A percentile compares a stretch with the other conserved stretches of the same genome.
These are phyloP conservation scores for Darevskia nairensis DNA, from an alignment of 2,797 vertebrate species.

Conservation along the genomic window DNA sequence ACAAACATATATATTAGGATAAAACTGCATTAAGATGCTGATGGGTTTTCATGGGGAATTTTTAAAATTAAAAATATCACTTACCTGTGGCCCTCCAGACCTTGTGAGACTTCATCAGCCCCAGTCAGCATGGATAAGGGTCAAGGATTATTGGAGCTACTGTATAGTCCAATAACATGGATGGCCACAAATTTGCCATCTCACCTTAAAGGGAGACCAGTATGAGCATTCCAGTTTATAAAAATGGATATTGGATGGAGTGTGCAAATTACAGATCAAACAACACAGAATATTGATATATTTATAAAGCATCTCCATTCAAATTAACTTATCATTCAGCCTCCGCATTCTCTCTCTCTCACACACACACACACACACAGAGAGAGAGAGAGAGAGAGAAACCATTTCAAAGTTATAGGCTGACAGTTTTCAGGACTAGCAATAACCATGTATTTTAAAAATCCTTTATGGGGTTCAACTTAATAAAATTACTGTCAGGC, in stretches of 20 bases:
- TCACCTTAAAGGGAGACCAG: too few species aligned
- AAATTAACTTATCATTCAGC: not conserved
- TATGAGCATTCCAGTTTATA: too few species aligned
- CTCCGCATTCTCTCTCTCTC: not conserved
- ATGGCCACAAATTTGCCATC: too few species aligned
- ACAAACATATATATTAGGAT: too few species aligned
- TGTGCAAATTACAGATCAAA: not conserved
- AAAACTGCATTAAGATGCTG: too few species aligned
- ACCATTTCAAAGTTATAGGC: not conserved
- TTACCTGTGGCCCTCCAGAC: not conserved
- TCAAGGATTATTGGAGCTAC: too few species aligned
- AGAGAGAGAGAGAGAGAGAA: not conserved
- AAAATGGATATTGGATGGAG: too few species aligned
- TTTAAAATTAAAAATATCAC: too few species aligned
- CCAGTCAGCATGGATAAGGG: not conserved
- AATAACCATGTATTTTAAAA: constrained; percentile 47
- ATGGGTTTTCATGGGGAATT: too few species aligned
- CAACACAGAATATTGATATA: not conserved
- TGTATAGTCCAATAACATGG: too few species aligned
- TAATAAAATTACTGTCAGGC: constrained; percentile 60
- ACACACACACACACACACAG: not conserved
- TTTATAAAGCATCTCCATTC: constrained; percentile 3
- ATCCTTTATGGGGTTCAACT: constrained; percentile 1
- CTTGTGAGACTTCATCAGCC: not conserved
- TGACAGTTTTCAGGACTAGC: not conserved